Evolutionary conservation across 2,113 vertebrate species (phyloP), one percentile per base, ranked within the genome.

Genomic region (Gavialis gangeticus): DNA sequence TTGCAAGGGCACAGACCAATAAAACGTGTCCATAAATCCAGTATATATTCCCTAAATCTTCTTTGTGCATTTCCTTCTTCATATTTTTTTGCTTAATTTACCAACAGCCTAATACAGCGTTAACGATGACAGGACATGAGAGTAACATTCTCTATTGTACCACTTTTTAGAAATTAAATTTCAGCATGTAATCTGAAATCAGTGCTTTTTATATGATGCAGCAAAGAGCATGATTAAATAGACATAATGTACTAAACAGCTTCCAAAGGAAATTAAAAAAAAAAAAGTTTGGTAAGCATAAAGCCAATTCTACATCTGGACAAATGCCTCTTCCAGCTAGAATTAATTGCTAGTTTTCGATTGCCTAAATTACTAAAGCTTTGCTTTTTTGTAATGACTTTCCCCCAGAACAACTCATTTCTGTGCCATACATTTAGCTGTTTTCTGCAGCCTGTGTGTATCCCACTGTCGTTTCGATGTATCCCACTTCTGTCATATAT

Each of bases 261-360:
- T 54, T 79, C 46, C 58, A 79, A 77, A 60, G 19, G 95, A 92
- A 13, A 69, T 58, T 63, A 81, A 37, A 17, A 73, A 94, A 84
- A 96, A 88, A 75, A 21, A 60, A 27, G 27, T 58, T 93, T 79
- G 88, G 75, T 60, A 93, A 87, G 67, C 62, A 80, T 22, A 91
- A 91, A 95, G 79, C 46, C 88, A 30, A 81, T 16, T 87, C 96
- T 93, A 17, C 16, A 75, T 30, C 82, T 62, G 30, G 78, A 81
- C 91, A 91, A 91, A 84, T 3, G 4, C 34, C 67, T 91, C 81
- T 92, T 79, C 56, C 73, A 19, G n/a, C 75, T 91, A 92, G 66
- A 78, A 76, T 89, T 96, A 92, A 96, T 93, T 79, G 90, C 57
- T 96, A 62, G 90, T 96, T 91, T 94, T 95, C 88, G 87, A 92